phyloP scores from a whole-genome alignment of 2,888 invertebrate species.

The Drosophila eohydei region DNA sequence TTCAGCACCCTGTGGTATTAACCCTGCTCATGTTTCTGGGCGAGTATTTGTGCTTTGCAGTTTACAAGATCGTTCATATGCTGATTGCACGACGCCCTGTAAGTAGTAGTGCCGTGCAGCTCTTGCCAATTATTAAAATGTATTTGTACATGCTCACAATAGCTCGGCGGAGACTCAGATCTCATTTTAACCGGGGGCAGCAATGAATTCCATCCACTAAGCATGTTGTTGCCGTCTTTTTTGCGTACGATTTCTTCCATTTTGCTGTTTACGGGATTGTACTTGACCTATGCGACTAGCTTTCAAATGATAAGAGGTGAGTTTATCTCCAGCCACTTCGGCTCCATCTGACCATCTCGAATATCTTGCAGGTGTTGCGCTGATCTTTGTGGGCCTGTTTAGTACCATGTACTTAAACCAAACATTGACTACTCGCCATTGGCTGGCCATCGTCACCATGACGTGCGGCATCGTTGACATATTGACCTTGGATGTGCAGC shows the following conservation, averaged over 20 bases:
- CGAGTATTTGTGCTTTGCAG: constrained; percentile 93
- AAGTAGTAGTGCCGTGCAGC: constrained; percentile 70
- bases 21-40: constrained; percentile 97
- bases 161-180: constrained; percentile 86
- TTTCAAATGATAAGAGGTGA: constrained; percentile 97
- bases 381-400: constrained; percentile 94
- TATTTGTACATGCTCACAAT: background rate
- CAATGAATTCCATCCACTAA: constrained; percentile 91
- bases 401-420: constrained; percentile 92
- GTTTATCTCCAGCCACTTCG: constrained; percentile 16
- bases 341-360: background rate
- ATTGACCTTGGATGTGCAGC: constrained; percentile 88
- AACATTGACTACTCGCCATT: constrained; percentile 88
- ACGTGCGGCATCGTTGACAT: constrained; percentile 90
- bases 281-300: constrained; percentile 95
- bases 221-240: constrained; percentile 93
- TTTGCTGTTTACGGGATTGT: constrained; percentile 95
- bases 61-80: constrained; percentile 89
- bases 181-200: constrained; percentile 89
- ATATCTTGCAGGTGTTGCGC: constrained; percentile 89
- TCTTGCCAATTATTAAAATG: background rate
- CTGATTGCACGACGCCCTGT: constrained; percentile 87
- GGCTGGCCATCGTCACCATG: constrained; percentile 91
- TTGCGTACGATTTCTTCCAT: constrained; percentile 96
- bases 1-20: constrained; percentile 96